A percentile compares a stretch with the other conserved stretches of the same genome.
Conservation (phyloP, 2,113 vertebrate species). For the Siniperca knerii region DNA sequence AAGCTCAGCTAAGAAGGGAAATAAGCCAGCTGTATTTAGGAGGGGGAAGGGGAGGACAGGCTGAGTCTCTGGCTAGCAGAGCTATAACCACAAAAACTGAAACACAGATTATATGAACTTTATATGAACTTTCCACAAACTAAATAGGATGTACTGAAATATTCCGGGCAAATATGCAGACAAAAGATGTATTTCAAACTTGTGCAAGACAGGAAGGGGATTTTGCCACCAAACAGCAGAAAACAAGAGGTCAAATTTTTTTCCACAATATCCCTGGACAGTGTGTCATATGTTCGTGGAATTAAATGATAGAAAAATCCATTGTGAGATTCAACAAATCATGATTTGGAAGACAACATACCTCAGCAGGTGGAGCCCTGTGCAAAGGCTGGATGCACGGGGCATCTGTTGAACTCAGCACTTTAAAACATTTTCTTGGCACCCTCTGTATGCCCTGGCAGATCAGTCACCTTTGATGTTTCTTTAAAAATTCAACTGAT, state of each 20-base stretch:
- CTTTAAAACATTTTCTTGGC: constrained; percentile 56
- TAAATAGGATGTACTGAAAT: not conserved
- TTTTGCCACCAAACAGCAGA: not conserved
- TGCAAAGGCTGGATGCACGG: constrained; percentile 31
- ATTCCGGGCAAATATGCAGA: not conserved
- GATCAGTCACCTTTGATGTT: constrained; percentile 60
- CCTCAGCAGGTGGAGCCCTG: constrained; percentile 18
- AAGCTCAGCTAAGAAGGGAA: not conserved
- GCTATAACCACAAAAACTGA: too few relatives aligned
- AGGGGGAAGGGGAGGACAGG: not conserved
- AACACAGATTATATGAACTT: not conserved
- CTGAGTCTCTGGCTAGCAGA: not conserved
- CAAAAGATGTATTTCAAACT: not conserved
- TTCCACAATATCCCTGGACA: not conserved
- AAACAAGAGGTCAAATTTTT: not conserved
- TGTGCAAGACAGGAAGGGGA: not conserved
- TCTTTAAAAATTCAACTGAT: constrained; percentile 66
- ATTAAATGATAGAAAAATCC: constrained; percentile 18
- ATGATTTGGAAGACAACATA: constrained; percentile 26
- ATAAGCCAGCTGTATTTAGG: not conserved
- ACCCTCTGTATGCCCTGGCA: constrained; percentile 19
- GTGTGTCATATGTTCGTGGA: constrained; percentile 8
- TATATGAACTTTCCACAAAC: not conserved
- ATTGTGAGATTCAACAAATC: constrained; percentile 24
- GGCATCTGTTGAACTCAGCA: constrained; percentile 65